Percentiles rank a stretch among this genome's conserved stretches.
These are phyloP conservation scores for Chionis minor DNA, from an alignment of 2,113 vertebrate species.

Conservation along the genomic window DNA sequence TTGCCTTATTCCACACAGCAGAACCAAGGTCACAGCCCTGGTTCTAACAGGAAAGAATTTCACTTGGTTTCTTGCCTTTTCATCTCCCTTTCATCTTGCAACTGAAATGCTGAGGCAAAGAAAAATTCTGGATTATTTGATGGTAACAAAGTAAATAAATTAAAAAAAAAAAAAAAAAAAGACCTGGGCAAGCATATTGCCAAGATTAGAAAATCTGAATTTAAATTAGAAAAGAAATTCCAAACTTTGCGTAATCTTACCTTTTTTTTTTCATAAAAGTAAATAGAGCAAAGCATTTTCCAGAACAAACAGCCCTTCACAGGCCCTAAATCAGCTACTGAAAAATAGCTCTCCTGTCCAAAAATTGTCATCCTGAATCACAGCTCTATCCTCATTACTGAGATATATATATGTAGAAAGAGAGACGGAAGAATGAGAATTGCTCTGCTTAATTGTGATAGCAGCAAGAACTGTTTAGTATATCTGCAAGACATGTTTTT, in stretches of 20 bases:
- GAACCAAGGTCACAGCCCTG: neutral
- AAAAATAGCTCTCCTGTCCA: neutral
- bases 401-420: neutral
- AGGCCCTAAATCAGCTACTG: neutral
- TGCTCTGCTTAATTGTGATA: constrained; percentile 11
- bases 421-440: neutral
- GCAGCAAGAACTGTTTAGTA: neutral
- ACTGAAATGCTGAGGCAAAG: neutral
- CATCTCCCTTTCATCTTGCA: neutral
- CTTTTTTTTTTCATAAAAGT: neutral
- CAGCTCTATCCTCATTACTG: neutral
- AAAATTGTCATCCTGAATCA: constrained; percentile 9
- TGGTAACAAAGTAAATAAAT: neutral
- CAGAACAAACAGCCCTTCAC: neutral
- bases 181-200: neutral
- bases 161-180: neutral
- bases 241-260: neutral
- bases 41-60: neutral
- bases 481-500: neutral
- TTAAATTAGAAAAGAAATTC: neutral
- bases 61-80: neutral
- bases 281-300: neutral
- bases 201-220: constrained; percentile 11
- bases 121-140: neutral
- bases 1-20: neutral